A percentile compares a stretch with the other conserved stretches of the same genome.
Evolutionary conservation across 2,888 invertebrate genomes (phyloP).

Genomic region (Phragmatobia fuliginosa): DNA sequence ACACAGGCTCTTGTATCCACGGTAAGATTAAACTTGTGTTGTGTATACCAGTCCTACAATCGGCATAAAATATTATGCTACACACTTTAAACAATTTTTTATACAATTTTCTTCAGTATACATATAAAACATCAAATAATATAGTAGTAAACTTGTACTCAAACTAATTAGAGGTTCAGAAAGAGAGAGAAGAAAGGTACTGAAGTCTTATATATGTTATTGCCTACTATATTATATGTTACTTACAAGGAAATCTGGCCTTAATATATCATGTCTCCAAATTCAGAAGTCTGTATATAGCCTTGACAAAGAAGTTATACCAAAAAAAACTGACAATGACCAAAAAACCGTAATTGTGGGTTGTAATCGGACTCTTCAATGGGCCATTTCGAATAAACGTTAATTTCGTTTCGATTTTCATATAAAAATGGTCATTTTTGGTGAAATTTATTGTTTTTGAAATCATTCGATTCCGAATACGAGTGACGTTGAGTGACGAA

Average conservation of each 20-base stretch:
- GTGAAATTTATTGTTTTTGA: slow-evolving; percentile 40
- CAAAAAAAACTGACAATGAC: slow-evolving; percentile 58
- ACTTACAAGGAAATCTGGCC: slow-evolving; percentile 29
- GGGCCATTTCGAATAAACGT: slow-evolving; percentile 44
- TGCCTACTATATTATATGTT: slow-evolving; percentile 3
- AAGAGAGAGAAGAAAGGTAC: neutral
- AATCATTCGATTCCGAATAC: slow-evolving; percentile 21
- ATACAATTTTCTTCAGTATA: too few species aligned
- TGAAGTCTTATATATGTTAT: neutral
- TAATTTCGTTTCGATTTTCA: slow-evolving; percentile 42
- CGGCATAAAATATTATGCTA: too few species aligned
- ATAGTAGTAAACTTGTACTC: neutral
- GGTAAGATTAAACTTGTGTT: too few species aligned
- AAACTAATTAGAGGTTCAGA: too few species aligned
- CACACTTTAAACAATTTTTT: too few species aligned
- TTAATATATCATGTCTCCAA: slow-evolving; percentile 40
- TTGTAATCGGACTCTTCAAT: slow-evolving; percentile 50
- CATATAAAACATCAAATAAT: too few species aligned
- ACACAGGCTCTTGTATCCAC: too few species aligned
- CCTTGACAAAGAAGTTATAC: slow-evolving; percentile 59
- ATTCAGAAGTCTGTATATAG: slow-evolving; percentile 48
- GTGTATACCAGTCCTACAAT: too few species aligned
- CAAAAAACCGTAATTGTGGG: slow-evolving; percentile 59
- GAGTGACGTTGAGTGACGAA: slow-evolving; percentile 33
- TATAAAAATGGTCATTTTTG: slow-evolving; percentile 46